Evolutionary conservation across 2,888 invertebrate species (phyloP), one percentile per base, ranked within the genome.

Genomic region (Folsomia manolachei): DNA sequence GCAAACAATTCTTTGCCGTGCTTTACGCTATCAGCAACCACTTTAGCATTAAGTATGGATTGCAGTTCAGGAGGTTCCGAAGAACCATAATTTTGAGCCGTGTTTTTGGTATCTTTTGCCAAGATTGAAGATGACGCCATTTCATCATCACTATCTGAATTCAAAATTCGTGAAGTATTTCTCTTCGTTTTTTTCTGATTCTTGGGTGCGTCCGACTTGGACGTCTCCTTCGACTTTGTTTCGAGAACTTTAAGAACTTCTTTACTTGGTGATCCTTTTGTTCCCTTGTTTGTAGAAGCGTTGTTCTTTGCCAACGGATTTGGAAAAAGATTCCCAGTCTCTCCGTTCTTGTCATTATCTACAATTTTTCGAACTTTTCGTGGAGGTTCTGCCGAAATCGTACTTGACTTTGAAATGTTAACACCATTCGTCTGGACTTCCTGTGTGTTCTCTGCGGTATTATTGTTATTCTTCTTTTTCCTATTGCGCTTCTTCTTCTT

Each of bases 1-100:
- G 76, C 72, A 39, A 80, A 71, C 14, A 76, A 63, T 1, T 61
- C n/a, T 56, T 78, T 71, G 18, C 78, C 80, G 62, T 75, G 75
- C 4, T 68, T 56, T 23, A 73, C 64, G 64, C 77, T 77, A 52
- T 79, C 72, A 7, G 72, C 60, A 25, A 72, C 52, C 18, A 61
- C 63, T 66, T 71, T 71, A 1, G 64, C 60, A 23, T 2, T 68
- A 14, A 74, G 68, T 7, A 71, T 23, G 14, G 60, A 18, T 2
- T 26, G 24, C 24, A 52, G 19, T n/a, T 69, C 52, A 1, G 69
- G 63, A 51, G 69, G 71, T 2, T 61, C 63, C n/a, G n/a, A n/a
- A n/a, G n/a, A n/a, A n/a, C n/a, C n/a, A n/a, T n/a, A n/a, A 26
- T 2, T 39, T 1, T 24, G 25, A 24, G 60, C 60, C 60, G 23